Conservation (phyloP, 2,113 vertebrate species). For the Rattus rattus region DNA sequence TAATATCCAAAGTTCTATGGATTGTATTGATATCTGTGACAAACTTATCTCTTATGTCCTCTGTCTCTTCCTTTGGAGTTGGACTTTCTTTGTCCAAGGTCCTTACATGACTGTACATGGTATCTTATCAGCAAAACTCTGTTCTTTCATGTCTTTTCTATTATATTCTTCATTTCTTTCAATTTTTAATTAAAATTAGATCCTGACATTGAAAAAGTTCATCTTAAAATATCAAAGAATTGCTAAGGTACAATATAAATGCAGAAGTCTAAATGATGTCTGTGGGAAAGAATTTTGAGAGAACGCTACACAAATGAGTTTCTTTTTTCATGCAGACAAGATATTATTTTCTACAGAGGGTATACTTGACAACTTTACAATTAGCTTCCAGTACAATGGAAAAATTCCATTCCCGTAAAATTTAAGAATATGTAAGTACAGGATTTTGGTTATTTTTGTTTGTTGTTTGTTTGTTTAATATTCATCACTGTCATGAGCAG, state of each 20-base stretch:
- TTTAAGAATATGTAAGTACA: not conserved
- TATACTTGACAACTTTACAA: not conserved
- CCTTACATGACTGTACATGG: not conserved
- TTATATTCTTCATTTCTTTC: not conserved
- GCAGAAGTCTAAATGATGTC: not conserved
- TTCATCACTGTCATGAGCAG: not conserved
- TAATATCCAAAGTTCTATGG: not conserved
- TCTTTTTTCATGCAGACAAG: not conserved
- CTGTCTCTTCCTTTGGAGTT: not conserved
- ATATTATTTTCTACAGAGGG: not conserved
- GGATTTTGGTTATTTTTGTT: not conserved
- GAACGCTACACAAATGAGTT: not conserved
- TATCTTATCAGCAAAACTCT: not conserved
- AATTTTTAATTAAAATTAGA: conserved; percentile 13
- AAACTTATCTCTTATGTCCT: not conserved
- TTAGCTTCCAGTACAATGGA: not conserved
- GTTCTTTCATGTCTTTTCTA: not conserved
- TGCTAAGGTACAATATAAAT: not conserved
- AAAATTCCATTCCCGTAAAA: not conserved
- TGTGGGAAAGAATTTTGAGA: not conserved
- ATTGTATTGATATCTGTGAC: not conserved
- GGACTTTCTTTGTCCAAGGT: not conserved
- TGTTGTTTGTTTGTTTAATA: too few species aligned
- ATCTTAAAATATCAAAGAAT: not conserved
- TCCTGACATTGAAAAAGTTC: not conserved